These are phyloP conservation scores for Cybosia mesomella DNA, from an alignment of 2,888 invertebrate genomes.

Conservation along the genomic window DNA sequence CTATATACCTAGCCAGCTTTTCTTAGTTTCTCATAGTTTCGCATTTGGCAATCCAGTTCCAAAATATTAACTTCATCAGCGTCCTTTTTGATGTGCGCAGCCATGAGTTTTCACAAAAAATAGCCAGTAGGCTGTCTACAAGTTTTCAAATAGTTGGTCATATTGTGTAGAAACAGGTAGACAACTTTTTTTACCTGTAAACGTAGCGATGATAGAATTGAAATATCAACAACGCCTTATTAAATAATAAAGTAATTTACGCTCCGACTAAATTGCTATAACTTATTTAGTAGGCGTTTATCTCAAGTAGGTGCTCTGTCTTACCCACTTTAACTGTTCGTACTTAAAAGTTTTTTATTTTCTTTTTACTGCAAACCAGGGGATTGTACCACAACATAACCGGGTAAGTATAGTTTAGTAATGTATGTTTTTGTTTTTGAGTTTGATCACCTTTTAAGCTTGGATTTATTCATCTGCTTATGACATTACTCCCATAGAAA, in stretches of 20 bases:
- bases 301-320: not conserved
- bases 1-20: no score
- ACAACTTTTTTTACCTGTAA: no score
- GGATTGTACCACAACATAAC: conserved; percentile 64
- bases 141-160: no score
- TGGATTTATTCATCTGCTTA: not conserved
- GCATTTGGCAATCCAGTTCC: not conserved
- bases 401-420: conserved; percentile 61
- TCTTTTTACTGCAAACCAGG: conserved; percentile 65
- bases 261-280: not conserved
- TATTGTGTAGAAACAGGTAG: no score
- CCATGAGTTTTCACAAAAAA: no score
- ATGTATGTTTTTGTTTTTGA: conserved; percentile 5
- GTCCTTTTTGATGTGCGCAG: no score
- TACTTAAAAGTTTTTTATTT: conserved; percentile 1
- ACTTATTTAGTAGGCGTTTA: not conserved
- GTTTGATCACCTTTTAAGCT: not conserved
- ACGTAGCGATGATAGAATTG: not conserved
- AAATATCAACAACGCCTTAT: not conserved
- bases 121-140: no score
- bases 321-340: no score
- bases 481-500: not conserved
- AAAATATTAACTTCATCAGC: no score
- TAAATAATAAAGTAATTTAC: not conserved
- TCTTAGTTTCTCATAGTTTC: no score